Evolutionary conservation across 2,113 vertebrate species (phyloP).

Genomic region (Engraulis encrasicolus): DNA sequence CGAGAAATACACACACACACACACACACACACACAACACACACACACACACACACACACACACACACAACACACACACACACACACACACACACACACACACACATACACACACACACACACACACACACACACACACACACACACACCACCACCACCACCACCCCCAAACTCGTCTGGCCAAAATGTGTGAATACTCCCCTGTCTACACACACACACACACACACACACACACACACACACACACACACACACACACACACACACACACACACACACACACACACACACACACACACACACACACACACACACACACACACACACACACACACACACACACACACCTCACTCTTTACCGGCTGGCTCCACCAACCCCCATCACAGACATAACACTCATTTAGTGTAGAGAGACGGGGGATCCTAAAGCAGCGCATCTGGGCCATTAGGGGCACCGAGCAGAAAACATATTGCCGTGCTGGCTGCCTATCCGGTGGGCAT

Average conservation of each 20-base stretch:
- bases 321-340: conserved; percentile 57
- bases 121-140: conserved; percentile 3
- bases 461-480: conserved; percentile 69
- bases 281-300: background rate
- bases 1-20: no score
- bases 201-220: conserved; percentile 10
- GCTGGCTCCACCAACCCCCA: conserved; percentile 62
- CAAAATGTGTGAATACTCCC: no score
- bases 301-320: conserved; percentile 15
- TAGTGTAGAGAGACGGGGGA: conserved; percentile 52
- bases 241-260: background rate
- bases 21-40: background rate
- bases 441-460: conserved; percentile 66
- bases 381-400: no score
- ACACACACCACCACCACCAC: no score
- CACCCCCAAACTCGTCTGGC: no score
- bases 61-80: background rate
- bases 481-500: conserved; percentile 46
- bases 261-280: background rate
- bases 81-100: background rate
- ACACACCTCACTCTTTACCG: no score
- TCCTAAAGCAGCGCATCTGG: conserved; percentile 44
- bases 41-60: background rate
- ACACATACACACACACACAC: background rate
- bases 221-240: background rate